Evolutionary conservation across 2,797 vertebrate genomes (phyloP).

Genomic region (Siniperca scherzeri): DNA sequence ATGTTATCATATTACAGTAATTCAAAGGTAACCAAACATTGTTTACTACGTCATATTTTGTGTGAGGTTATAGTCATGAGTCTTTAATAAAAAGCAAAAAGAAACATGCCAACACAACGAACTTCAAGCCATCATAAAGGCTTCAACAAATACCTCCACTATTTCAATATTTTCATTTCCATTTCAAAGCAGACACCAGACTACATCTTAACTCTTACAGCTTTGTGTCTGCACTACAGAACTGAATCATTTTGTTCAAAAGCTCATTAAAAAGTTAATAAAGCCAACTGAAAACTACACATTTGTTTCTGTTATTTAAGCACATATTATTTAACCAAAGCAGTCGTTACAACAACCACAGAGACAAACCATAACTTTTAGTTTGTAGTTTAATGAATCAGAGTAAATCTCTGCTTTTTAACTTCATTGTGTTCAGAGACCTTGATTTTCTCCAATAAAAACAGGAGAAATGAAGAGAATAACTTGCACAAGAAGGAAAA

Average conservation of each 20-base stretch:
- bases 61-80: neutral
- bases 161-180: slow-evolving; percentile 6
- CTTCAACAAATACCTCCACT: slow-evolving; percentile 24
- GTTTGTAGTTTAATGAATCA: slow-evolving; percentile 47
- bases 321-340: slow-evolving; percentile 29
- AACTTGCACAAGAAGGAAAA: slow-evolving; percentile 66
- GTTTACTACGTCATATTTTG: slow-evolving; percentile 1
- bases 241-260: slow-evolving; percentile 41
- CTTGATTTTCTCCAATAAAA: slow-evolving; percentile 50
- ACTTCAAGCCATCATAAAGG: slow-evolving; percentile 25
- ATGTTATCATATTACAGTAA: slow-evolving; percentile 7
- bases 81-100: slow-evolving; percentile 22
- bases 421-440: slow-evolving; percentile 32
- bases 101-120: slow-evolving; percentile 20
- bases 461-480: slow-evolving; percentile 54
- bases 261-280: slow-evolving; percentile 50
- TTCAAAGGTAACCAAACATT: slow-evolving; percentile 14
- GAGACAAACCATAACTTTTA: slow-evolving; percentile 39
- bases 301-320: slow-evolving; percentile 42
- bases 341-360: slow-evolving; percentile 40
- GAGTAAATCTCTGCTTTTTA: slow-evolving; percentile 51
- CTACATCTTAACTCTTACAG: slow-evolving; percentile 10
- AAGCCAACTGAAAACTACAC: slow-evolving; percentile 28
- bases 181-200: slow-evolving; percentile 27
- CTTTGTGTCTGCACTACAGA: slow-evolving; percentile 27